These are phyloP conservation scores for Eueides isabella DNA, from an alignment of 1,140 invertebrate genomes.

Conservation along the genomic window DNA sequence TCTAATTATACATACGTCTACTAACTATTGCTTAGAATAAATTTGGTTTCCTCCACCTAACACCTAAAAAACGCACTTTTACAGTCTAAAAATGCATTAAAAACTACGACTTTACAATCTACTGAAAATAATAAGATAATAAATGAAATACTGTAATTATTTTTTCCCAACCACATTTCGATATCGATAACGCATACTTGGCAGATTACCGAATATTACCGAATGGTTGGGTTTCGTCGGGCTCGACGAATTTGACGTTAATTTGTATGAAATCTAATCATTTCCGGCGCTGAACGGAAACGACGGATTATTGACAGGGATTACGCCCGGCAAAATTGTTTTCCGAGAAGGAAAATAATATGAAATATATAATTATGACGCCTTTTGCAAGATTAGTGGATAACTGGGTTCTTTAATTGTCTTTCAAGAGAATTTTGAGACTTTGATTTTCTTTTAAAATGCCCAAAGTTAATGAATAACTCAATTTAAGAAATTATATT, in stretches of 20 bases:
- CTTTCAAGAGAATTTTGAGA: not conserved
- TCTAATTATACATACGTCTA: no score
- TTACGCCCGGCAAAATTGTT: conserved; percentile 33
- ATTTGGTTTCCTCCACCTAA: no score
- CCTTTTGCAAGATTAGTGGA: conserved; percentile 15
- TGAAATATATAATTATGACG: conserved; percentile 35
- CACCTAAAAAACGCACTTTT: no score
- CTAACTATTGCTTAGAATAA: no score
- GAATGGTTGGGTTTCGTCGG: conserved; percentile 16
- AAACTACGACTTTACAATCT: no score
- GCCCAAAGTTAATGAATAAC: not conserved
- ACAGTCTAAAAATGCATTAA: no score
- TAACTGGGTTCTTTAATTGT: conserved; percentile 8
- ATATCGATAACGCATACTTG: conserved; percentile 19
- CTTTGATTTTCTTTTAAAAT: not conserved
- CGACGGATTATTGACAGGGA: conserved; percentile 34
- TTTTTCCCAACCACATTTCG: not conserved
- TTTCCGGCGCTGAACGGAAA: conserved; percentile 31
- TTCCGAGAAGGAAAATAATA: conserved; percentile 32
- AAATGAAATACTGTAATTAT: no score
- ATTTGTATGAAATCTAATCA: conserved; percentile 37
- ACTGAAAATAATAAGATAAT: no score
- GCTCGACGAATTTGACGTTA: conserved; percentile 32
- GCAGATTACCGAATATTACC: conserved; percentile 27
- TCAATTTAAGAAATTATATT: no score